Evolutionary conservation across 1,140 invertebrate species (phyloP).

Genomic region (Drosophila prosaltans): DNA sequence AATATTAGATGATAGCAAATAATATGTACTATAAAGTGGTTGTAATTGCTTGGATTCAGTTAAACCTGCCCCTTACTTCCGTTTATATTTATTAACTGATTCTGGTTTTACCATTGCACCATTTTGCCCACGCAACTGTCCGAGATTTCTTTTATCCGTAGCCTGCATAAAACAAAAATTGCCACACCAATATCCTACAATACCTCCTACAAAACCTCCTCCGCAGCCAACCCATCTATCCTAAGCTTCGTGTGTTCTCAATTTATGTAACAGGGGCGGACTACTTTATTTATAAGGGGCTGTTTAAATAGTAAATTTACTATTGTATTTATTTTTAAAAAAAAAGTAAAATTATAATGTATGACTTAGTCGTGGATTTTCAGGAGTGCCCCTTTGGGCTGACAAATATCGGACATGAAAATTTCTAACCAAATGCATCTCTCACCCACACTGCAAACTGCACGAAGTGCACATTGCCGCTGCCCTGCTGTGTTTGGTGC

Average conservation of each 20-base stretch:
- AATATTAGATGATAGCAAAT: neutral
- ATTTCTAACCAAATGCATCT: constrained; percentile 34
- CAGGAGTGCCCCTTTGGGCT: neutral
- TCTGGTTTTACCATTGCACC: neutral
- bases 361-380: no score
- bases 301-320: no score
- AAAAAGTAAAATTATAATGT: no score
- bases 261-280: constrained; percentile 25
- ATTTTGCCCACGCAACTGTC: neutral
- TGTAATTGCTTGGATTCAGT: neutral
- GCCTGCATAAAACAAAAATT: neutral
- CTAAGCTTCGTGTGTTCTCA: constrained; percentile 40
- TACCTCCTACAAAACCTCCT: constrained; percentile 42
- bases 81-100: no score
- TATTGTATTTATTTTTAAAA: no score
- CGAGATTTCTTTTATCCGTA: neutral
- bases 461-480: constrained; percentile 33
- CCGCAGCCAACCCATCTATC: constrained; percentile 33
- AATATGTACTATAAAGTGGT: neutral
- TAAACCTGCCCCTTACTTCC: neutral
- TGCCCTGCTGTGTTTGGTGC: constrained; percentile 60
- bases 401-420: neutral
- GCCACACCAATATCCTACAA: neutral
- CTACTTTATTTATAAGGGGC: neutral
- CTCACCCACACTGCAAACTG: constrained; percentile 60